Evolutionary conservation across 2,113 vertebrate genomes (phyloP).

Genomic region (Poecile atricapillus): DNA sequence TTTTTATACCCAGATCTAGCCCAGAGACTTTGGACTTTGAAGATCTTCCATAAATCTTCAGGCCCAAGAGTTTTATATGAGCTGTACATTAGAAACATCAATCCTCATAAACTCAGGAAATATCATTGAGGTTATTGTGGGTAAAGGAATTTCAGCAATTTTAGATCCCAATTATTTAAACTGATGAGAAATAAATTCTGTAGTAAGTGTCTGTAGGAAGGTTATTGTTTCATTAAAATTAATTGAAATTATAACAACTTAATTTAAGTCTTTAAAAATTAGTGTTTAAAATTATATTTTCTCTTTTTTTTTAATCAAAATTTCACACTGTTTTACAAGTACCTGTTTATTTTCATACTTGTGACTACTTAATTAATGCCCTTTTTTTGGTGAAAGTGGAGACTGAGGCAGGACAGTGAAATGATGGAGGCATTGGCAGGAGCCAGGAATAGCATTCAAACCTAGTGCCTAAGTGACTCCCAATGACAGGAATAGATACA

Average conservation of each 20-base stretch:
- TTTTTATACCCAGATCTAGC: background rate
- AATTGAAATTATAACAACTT: background rate
- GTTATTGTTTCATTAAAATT: background rate
- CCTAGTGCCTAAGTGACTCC: background rate
- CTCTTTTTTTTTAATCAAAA: background rate
- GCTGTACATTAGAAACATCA: background rate
- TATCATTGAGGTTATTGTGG: background rate
- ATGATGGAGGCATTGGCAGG: background rate
- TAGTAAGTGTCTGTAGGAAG: background rate
- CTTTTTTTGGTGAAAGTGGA: background rate
- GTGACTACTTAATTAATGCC: background rate
- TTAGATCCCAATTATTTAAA: background rate
- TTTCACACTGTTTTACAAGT: background rate
- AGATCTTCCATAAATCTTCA: background rate
- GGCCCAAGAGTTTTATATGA: background rate
- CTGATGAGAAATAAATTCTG: background rate
- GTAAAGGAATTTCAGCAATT: background rate
- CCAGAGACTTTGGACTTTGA: background rate
- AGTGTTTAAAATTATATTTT: background rate
- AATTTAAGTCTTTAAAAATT: background rate
- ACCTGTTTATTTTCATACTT: background rate
- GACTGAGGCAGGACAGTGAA: background rate
- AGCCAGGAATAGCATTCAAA: background rate
- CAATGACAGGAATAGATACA: constrained; percentile 34
- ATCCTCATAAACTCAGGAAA: background rate